Evolutionary conservation across 2,113 vertebrate species (phyloP).

Genomic region (Oreocharis arfaki): DNA sequence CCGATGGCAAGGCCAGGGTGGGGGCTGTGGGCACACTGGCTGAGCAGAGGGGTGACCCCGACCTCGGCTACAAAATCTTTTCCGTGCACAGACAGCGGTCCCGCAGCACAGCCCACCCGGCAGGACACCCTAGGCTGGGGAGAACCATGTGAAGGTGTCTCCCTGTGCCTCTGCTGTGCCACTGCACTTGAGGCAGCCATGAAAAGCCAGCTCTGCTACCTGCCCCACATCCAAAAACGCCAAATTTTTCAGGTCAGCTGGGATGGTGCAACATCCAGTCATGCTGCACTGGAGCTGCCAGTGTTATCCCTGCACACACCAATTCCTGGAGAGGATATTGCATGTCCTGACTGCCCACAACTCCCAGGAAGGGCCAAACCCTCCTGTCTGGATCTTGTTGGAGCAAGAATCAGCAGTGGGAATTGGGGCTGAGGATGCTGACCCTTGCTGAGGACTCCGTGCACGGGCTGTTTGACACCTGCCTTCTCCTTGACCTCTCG

Average conservation of each 20-base stretch:
- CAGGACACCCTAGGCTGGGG: rapidly evolving
- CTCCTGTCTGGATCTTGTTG: background rate
- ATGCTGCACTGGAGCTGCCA: background rate
- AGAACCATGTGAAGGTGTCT: background rate
- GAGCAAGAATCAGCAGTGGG: background rate
- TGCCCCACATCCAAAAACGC: background rate
- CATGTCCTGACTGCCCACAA: background rate
- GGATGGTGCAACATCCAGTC: background rate
- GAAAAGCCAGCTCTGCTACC: background rate
- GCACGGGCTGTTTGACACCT: background rate
- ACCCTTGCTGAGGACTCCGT: background rate
- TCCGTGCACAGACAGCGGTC: rapidly evolving
- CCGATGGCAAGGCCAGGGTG: rapidly evolving
- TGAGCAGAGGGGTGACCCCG: background rate
- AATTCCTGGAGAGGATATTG: rapidly evolving
- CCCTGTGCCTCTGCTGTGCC: background rate
- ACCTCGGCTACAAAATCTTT: background rate
- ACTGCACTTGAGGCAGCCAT: background rate
- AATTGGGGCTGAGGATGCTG: background rate
- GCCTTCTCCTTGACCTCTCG: rapidly evolving
- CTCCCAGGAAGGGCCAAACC: background rate
- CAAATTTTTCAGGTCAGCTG: background rate
- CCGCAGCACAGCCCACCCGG: background rate
- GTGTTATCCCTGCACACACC: rapidly evolving
- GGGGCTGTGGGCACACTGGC: background rate